Evolutionary conservation across 1,140 invertebrate genomes (phyloP).

Genomic region (Rhynchophorus ferrugineus): DNA sequence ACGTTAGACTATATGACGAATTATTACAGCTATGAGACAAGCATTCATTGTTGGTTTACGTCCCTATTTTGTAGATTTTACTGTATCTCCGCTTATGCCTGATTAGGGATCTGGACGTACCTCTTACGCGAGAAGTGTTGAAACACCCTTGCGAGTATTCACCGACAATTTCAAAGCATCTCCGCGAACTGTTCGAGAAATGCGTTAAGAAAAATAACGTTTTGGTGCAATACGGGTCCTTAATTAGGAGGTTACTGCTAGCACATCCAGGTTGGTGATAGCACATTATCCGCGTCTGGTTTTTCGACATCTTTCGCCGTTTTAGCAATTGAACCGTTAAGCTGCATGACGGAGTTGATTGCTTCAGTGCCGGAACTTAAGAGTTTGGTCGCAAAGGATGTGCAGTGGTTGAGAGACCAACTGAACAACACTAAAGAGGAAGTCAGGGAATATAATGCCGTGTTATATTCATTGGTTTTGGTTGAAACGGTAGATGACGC

Average conservation of each 20-base stretch:
- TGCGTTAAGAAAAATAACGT: constrained; percentile 45
- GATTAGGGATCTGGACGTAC: constrained; percentile 45
- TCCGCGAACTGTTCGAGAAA: constrained; percentile 42
- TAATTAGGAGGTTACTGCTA: constrained; percentile 56
- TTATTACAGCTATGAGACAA: no score
- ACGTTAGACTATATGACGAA: no score
- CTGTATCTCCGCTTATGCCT: constrained; percentile 71
- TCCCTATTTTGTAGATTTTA: constrained; percentile 56
- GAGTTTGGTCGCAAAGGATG: constrained; percentile 32
- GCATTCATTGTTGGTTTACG: constrained; percentile 4
- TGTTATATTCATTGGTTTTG: constrained; percentile 59
- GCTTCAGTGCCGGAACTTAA: constrained; percentile 52
- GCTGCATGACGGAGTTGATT: constrained; percentile 65
- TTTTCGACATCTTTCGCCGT: constrained; percentile 4
- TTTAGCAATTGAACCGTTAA: constrained; percentile 54
- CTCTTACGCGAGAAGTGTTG: constrained; percentile 38
- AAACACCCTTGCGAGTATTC: constrained; percentile 57
- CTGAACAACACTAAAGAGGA: constrained; percentile 66
- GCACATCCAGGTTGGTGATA: constrained; percentile 48
- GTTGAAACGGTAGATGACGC: constrained; percentile 44
- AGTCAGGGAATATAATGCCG: constrained; percentile 59
- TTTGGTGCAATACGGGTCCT: constrained; percentile 55
- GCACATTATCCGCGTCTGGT: neutral
- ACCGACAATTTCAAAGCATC: constrained; percentile 52
- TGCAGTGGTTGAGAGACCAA: constrained; percentile 55